A percentile compares a stretch with the other conserved stretches of the same genome.
These are phyloP conservation scores for Encarsia formosa DNA, from an alignment of 2,888 invertebrate genomes.

Conservation along the genomic window DNA sequence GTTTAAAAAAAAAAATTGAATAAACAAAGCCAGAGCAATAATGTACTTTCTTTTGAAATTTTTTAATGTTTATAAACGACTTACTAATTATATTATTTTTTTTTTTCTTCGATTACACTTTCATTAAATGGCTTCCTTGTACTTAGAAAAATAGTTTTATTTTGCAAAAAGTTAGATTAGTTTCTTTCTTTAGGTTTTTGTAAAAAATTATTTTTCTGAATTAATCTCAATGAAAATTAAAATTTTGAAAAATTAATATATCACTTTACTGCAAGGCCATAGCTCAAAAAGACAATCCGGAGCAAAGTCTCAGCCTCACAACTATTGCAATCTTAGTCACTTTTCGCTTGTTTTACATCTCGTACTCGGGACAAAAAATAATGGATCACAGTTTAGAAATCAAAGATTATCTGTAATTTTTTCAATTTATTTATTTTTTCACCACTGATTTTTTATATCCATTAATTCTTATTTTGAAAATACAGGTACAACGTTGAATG, in stretches of 20 bases:
- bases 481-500: constrained; percentile 8
- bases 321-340: not conserved
- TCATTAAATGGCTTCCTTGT: no score
- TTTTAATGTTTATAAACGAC: no score
- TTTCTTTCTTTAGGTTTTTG: constrained; percentile 11
- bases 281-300: no score
- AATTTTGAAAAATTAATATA: constrained; percentile 7
- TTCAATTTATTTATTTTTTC: not conserved
- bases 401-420: not conserved
- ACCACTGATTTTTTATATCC: no score
- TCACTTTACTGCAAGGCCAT: no score
- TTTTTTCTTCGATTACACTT: no score
- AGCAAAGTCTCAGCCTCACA: not conserved
- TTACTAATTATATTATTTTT: no score
- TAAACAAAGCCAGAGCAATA: no score
- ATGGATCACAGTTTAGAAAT: not conserved
- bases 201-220: constrained; percentile 8
- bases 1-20: no score
- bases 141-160: no score
- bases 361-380: not conserved
- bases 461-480: no score
- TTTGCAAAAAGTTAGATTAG: constrained; percentile 1
- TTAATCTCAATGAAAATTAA: not conserved
- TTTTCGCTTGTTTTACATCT: not conserved
- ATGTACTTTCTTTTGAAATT: no score